phyloP scores from a whole-genome alignment of 2,888 invertebrate species.

The Folsomia manolachei region DNA sequence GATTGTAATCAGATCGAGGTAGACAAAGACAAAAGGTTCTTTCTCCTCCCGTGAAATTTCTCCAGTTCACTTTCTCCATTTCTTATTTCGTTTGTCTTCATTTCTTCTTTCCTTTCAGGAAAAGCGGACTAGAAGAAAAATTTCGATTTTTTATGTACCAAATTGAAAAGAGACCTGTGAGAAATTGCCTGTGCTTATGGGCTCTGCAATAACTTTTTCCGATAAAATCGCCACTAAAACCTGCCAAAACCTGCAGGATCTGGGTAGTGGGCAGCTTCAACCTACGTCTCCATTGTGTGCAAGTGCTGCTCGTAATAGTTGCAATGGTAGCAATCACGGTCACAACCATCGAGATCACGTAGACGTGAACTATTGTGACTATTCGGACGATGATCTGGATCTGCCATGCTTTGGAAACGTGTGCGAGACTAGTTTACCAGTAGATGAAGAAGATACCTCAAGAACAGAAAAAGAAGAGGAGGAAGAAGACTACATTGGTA shows the following conservation, averaged over 20 bases:
- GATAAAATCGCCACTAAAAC: constrained; percentile 22
- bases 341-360: neutral
- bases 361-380: neutral
- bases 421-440: constrained; percentile 2
- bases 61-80: no score
- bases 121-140: neutral
- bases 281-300: constrained; percentile 9
- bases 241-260: constrained; percentile 20
- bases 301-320: neutral
- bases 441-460: neutral
- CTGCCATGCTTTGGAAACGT: neutral
- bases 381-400: neutral
- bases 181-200: constrained; percentile 21
- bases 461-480: constrained; percentile 9
- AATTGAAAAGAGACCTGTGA: constrained; percentile 19
- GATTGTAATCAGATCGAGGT: constrained; percentile 18
- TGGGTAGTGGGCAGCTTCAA: neutral
- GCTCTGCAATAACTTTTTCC: constrained; percentile 22
- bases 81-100: no score
- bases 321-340: constrained; percentile 9
- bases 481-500: neutral
- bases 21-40: constrained; percentile 23
- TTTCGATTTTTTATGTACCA: constrained; percentile 11
- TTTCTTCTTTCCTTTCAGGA: neutral
- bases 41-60: constrained; percentile 1